Evolutionary conservation across 2,888 invertebrate species (phyloP).

Genomic region (Drosophila hamatofila): DNA sequence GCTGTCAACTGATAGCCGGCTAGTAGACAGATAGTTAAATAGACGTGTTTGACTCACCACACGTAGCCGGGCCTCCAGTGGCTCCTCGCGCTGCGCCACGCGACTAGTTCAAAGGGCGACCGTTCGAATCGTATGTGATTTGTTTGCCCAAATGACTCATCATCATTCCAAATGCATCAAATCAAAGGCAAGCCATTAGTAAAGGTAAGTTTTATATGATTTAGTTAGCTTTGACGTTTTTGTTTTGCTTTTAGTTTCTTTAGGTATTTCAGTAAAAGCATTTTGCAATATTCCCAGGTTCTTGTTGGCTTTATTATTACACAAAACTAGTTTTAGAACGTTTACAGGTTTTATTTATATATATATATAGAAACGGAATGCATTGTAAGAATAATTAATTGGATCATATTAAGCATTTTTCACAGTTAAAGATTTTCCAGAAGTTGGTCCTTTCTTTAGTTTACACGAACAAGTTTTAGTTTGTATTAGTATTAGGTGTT

Average conservation of each 20-base stretch:
- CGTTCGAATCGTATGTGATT: slow-evolving; percentile 55
- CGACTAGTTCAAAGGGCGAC: slow-evolving; percentile 71
- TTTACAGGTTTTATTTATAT: background rate
- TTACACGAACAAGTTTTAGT: background rate
- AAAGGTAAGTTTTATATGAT: background rate
- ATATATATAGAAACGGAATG: background rate
- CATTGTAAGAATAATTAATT: background rate
- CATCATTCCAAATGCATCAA: slow-evolving; percentile 22
- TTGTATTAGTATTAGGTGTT: background rate
- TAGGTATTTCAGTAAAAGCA: background rate
- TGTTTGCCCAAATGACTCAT: slow-evolving; percentile 64
- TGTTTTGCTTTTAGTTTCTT: background rate
- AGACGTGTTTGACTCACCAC: slow-evolving; percentile 72
- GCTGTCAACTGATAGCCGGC: slow-evolving; percentile 54
- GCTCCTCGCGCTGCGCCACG: slow-evolving; percentile 50
- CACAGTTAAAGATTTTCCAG: too few relatives aligned
- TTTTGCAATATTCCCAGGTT: background rate
- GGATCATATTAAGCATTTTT: too few relatives aligned
- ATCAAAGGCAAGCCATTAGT: slow-evolving; percentile 9
- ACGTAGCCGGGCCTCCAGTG: slow-evolving; percentile 38
- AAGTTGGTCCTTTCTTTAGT: too few relatives aligned
- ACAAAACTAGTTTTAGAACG: background rate
- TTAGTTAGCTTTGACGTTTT: background rate
- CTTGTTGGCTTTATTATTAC: background rate
- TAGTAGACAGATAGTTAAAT: background rate